A percentile compares a stretch with the other conserved stretches of the same genome.
Evolutionary conservation across 2,888 invertebrate species (phyloP).

Genomic region (Plusia festucae): DNA sequence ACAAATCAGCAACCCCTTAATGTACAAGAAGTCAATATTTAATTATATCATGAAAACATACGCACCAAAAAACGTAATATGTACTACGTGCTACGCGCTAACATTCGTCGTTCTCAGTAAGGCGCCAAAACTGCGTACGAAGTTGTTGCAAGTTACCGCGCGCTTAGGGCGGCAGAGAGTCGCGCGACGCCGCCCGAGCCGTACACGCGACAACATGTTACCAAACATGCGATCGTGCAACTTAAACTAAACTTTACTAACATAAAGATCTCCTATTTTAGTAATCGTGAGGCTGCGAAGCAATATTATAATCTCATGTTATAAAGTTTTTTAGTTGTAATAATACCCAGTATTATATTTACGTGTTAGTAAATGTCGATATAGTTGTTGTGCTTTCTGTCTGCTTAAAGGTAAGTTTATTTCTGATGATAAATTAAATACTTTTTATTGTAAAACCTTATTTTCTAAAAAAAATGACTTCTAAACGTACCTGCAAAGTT

Average conservation of each 20-base stretch:
- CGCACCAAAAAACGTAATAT: neutral
- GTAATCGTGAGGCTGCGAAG: slow-evolving; percentile 63
- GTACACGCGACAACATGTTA: slow-evolving; percentile 68
- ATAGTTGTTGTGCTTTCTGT: slow-evolving; percentile 61
- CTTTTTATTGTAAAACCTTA: too few species aligned
- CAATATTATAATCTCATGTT: slow-evolving; percentile 60
- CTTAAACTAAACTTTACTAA: slow-evolving; percentile 50
- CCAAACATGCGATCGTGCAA: slow-evolving; percentile 59
- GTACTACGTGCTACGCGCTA: neutral
- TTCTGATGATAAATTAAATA: too few species aligned
- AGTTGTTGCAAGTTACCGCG: slow-evolving; percentile 60
- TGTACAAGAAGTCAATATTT: too few species aligned
- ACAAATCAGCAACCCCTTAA: too few species aligned
- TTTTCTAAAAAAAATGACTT: neutral
- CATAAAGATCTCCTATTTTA: slow-evolving; percentile 37
- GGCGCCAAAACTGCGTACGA: slow-evolving; percentile 54
- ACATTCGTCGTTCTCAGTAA: slow-evolving; percentile 18
- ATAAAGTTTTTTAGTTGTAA: slow-evolving; percentile 66
- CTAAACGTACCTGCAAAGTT: slow-evolving; percentile 12
- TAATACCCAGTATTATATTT: slow-evolving; percentile 57
- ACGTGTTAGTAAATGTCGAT: slow-evolving; percentile 54
- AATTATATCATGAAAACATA: slow-evolving; percentile 16
- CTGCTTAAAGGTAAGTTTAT: slow-evolving; percentile 71
- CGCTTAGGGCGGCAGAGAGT: slow-evolving; percentile 73
- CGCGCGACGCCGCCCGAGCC: slow-evolving; percentile 72